Conservation (phyloP, 92 coral and sea anemone genomes). For the Zoanthus gigantus region DNA sequence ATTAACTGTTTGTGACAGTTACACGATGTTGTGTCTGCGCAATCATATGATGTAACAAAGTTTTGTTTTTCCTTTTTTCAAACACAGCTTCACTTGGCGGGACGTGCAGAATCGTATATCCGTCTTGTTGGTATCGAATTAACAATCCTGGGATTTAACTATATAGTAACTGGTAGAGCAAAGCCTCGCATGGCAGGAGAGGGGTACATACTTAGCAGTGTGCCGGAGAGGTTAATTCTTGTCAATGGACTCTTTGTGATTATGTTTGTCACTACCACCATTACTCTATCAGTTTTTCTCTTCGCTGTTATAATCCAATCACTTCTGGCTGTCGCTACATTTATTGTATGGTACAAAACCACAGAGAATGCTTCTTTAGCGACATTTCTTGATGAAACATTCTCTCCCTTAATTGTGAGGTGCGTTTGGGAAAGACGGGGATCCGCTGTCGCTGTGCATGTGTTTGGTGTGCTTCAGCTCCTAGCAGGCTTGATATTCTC, state of each 20-base stretch:
- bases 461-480: slow-evolving; percentile 49
- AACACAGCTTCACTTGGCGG: slow-evolving; percentile 35
- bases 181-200: slow-evolving; percentile 44
- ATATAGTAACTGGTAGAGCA: slow-evolving; percentile 40
- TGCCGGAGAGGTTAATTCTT: slow-evolving; percentile 45
- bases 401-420: slow-evolving; percentile 40
- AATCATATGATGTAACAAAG: too few species aligned
- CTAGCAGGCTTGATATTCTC: slow-evolving; percentile 36
- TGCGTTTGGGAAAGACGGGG: slow-evolving; percentile 51
- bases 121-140: slow-evolving; percentile 39
- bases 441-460: slow-evolving; percentile 39
- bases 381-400: slow-evolving; percentile 35
- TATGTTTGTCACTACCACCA: slow-evolving; percentile 8
- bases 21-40: too few species aligned
- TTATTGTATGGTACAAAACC: slow-evolving; percentile 49
- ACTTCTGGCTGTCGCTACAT: slow-evolving; percentile 38
- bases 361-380: slow-evolving; percentile 40
- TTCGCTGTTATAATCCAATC: slow-evolving; percentile 31
- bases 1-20: too few species aligned
- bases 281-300: slow-evolving; percentile 43
- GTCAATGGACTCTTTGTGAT: slow-evolving; percentile 11
- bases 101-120: slow-evolving; percentile 22
- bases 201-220: slow-evolving; percentile 48
- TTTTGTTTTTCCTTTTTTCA: neutral
- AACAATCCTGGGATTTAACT: slow-evolving; percentile 27